Evolutionary conservation across 2,888 invertebrate genomes (phyloP), one percentile per base, ranked within the genome.

Genomic region (Acrobeloides nanus): DNA sequence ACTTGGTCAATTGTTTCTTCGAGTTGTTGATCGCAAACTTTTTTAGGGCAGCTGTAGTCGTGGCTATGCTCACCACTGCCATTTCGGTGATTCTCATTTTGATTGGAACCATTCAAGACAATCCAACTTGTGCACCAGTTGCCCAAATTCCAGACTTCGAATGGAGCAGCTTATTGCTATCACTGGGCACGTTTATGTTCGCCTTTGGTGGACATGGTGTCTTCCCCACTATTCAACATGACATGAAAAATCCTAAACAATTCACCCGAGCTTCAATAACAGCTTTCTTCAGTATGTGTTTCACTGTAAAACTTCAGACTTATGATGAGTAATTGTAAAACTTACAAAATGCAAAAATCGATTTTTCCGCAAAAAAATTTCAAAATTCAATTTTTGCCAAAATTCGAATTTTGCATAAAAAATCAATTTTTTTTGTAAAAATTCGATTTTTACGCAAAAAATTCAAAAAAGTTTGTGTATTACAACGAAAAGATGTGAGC

Each of bases 141-240:
- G 59, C 54, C 10, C 55, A 59, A 21, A 48, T 56, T 38, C 66
- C 66, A 7, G 20, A 45, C 8, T 62, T 56, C 15, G 31, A 51
- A 17, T 44, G 55, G 7, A 46, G 42, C 26, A 53, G 54, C n/a
- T 53, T 57, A 21, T 43, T 70, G n/a, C 51, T 70, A 7, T 65
- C 69, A 10, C 53, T 68, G 21, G 68, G 63, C 37, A 68, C 63
- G 24, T 72, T 71, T 48, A 55, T 71, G 35, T 71, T 71, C 49
- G 60, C 67, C 8, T 71, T 72, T 49, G 69, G 68, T 23, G 71
- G n/a, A 31, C 66, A 65, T 47, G 62, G 54, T 47, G 66, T 66
- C 69, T 80, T 90, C 68, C 81, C 89, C 59, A 89, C 89, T 0
- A 83, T 90, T 41, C 89, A 89, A 77, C 85, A 89, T 55, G 90